These are phyloP conservation scores for Frankliniella fusca DNA, from an alignment of 2,888 invertebrate species.

Conservation along the genomic window DNA sequence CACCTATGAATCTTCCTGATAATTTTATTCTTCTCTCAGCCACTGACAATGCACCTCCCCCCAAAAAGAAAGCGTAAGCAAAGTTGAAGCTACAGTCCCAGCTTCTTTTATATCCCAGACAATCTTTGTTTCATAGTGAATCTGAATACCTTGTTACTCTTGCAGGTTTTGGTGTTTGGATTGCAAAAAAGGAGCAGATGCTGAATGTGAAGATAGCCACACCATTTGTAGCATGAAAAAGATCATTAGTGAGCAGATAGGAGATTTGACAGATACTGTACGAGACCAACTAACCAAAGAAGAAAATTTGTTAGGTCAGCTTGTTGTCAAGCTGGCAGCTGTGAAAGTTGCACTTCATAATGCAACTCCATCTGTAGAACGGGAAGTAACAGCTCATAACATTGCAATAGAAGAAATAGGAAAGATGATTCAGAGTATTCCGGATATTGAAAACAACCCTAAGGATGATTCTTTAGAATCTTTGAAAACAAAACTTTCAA, in stretches of 20 bases:
- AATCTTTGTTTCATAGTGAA: no score
- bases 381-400: not conserved
- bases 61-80: slow-evolving; percentile 4
- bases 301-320: not conserved
- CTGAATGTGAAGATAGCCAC: not conserved
- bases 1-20: not conserved
- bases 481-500: not conserved
- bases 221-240: slow-evolving; percentile 12
- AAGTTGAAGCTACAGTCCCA: not conserved
- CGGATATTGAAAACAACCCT: not conserved
- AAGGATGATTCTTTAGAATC: not conserved
- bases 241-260: slow-evolving; percentile 1
- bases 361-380: not conserved
- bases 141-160: not conserved
- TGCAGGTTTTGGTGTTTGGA: slow-evolving; percentile 11
- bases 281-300: not conserved
- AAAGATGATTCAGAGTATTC: not conserved
- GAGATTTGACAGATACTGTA: not conserved
- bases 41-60: not conserved
- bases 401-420: not conserved
- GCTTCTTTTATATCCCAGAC: not conserved
- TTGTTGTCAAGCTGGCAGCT: not conserved
- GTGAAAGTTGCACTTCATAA: not conserved
- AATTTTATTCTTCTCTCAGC: not conserved
- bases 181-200: slow-evolving; percentile 5